Evolutionary conservation across 1,140 invertebrate genomes (phyloP).

Genomic region (Drosophila asahinai): DNA sequence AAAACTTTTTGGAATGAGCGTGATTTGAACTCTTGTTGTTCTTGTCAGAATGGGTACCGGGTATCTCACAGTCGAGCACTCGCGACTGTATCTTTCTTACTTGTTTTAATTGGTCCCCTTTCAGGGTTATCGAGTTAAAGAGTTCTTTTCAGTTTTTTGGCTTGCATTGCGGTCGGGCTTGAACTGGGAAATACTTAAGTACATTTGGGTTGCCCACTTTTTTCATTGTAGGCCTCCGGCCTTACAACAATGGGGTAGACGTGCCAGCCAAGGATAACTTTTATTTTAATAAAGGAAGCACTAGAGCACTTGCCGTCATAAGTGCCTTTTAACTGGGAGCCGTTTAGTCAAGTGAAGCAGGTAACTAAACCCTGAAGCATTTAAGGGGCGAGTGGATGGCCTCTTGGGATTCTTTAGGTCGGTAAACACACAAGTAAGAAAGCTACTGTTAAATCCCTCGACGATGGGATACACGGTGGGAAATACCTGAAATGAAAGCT

Average conservation of each 20-base stretch:
- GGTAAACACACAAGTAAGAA: slow-evolving; percentile 26
- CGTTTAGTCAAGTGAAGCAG: slow-evolving; percentile 29
- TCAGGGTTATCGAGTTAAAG: neutral
- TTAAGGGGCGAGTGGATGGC: slow-evolving; percentile 24
- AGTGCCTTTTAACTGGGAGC: slow-evolving; percentile 35
- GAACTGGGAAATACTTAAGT: slow-evolving; percentile 14
- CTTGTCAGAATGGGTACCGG: no score
- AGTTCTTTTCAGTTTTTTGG: neutral
- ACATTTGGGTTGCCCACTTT: slow-evolving; percentile 3
- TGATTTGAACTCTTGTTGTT: no score
- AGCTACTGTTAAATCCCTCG: slow-evolving; percentile 7
- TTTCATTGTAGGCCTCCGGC: neutral
- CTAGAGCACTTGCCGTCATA: slow-evolving; percentile 30
- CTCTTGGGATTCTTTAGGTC: slow-evolving; percentile 27
- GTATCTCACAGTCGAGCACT: no score
- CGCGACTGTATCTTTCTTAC: no score
- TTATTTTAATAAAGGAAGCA: slow-evolving; percentile 39
- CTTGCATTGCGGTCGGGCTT: neutral
- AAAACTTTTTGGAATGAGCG: no score
- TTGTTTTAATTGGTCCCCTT: no score
- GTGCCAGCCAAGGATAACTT: slow-evolving; percentile 31
- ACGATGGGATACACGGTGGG: neutral
- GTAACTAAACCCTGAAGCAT: slow-evolving; percentile 31
- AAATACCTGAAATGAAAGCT: neutral
- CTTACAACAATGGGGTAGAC: slow-evolving; percentile 19